Evolutionary conservation across 1,140 invertebrate species (phyloP).

Genomic region (Pemphigus obesinymphae): DNA sequence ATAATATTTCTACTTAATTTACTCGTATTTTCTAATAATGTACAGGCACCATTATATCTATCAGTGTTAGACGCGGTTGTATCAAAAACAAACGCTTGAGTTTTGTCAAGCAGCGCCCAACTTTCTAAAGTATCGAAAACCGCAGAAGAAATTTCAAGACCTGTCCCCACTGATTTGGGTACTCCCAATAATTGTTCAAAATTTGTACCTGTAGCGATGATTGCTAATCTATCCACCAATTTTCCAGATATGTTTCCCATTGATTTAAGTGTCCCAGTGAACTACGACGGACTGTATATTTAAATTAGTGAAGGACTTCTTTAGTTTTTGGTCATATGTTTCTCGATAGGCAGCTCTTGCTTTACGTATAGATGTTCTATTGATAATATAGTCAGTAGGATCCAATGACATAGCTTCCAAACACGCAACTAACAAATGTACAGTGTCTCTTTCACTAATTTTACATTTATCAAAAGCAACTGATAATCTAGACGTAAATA

Average conservation of each 20-base stretch:
- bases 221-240: neutral
- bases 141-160: neutral
- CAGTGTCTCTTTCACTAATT: no score
- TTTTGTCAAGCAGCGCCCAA: slow-evolving; percentile 12
- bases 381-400: no score
- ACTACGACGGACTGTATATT: slow-evolving; percentile 30
- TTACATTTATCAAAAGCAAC: no score
- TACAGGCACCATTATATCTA: slow-evolving; percentile 45
- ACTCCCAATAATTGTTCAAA: slow-evolving; percentile 30
- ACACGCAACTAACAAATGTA: no score
- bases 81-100: slow-evolving; percentile 47
- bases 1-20: slow-evolving; percentile 28
- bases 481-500: no score
- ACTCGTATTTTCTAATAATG: slow-evolving; percentile 42
- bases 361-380: no score
- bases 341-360: no score
- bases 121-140: no score
- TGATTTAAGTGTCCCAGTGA: slow-evolving; percentile 45
- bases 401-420: no score
- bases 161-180: slow-evolving; percentile 8
- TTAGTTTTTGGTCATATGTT: slow-evolving; percentile 29
- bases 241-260: slow-evolving; percentile 37
- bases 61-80: slow-evolving; percentile 50
- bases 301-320: slow-evolving; percentile 44
- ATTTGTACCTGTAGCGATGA: slow-evolving; percentile 26